Conservation (phyloP, 2,113 vertebrate species). For the Hydropotes inermis region DNA sequence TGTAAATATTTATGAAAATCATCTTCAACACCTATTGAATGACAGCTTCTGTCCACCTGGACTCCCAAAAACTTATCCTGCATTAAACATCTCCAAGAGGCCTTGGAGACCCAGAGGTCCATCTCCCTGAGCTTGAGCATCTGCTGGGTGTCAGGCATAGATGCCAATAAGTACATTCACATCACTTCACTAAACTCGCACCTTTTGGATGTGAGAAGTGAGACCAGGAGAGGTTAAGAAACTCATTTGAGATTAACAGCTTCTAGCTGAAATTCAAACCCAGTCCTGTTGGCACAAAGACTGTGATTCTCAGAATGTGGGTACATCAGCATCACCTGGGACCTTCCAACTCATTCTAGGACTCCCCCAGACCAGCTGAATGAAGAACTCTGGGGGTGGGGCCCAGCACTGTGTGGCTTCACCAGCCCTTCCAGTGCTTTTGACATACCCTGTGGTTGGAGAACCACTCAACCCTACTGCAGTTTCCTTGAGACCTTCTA, state of each 20-base stretch:
- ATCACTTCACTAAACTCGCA: background rate
- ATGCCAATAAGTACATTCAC: background rate
- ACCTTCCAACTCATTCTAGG: background rate
- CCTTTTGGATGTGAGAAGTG: background rate
- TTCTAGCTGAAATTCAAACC: conserved; percentile 1
- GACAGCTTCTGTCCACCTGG: background rate
- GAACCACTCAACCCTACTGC: background rate
- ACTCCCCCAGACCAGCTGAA: background rate
- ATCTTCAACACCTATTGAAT: background rate
- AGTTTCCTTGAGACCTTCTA: background rate
- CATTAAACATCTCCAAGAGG: background rate
- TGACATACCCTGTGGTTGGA: background rate
- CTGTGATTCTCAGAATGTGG: background rate
- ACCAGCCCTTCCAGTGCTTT: background rate
- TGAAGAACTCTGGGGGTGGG: background rate
- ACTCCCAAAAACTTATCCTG: background rate
- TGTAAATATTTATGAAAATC: background rate
- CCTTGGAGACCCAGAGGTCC: background rate
- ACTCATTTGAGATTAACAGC: background rate
- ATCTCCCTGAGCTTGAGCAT: background rate
- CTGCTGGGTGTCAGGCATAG: background rate
- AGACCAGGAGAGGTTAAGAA: background rate
- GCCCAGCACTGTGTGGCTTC: background rate
- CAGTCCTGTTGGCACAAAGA: background rate
- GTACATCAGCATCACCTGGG: background rate